These are phyloP conservation scores for Engystomops pustulosus DNA, from an alignment of 2,113 vertebrate genomes.

Conservation along the genomic window DNA sequence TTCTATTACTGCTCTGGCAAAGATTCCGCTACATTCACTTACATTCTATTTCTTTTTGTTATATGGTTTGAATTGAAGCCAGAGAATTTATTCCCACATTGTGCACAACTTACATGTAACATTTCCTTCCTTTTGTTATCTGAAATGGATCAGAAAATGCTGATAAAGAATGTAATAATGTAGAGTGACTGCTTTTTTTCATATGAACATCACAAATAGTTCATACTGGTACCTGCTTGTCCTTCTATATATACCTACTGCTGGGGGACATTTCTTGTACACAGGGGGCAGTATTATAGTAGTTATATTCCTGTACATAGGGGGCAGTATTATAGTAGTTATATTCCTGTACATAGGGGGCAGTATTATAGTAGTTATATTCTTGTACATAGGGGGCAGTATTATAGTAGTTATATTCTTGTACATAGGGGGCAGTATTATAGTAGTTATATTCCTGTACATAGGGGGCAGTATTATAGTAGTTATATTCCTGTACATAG, in stretches of 20 bases:
- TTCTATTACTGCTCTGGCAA: slow-evolving; percentile 2
- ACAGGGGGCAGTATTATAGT: not conserved
- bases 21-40: not conserved
- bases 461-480: no score
- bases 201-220: no score
- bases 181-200: no score
- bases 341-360: not conserved
- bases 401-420: no score
- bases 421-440: no score
- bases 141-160: not conserved
- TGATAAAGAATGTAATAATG: not conserved
- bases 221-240: no score
- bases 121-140: slow-evolving; percentile 1
- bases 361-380: not conserved
- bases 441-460: no score
- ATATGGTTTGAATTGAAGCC: not conserved
- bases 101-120: not conserved
- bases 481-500: no score
- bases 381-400: not conserved
- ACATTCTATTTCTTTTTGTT: slow-evolving; percentile 5
- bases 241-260: no score
- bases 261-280: no score
- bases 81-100: not conserved
- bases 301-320: not conserved
- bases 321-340: not conserved